Base-by-base conservation (phyloP, 1,140 invertebrate genomes). In the Hirudo medicinalis region DNA sequence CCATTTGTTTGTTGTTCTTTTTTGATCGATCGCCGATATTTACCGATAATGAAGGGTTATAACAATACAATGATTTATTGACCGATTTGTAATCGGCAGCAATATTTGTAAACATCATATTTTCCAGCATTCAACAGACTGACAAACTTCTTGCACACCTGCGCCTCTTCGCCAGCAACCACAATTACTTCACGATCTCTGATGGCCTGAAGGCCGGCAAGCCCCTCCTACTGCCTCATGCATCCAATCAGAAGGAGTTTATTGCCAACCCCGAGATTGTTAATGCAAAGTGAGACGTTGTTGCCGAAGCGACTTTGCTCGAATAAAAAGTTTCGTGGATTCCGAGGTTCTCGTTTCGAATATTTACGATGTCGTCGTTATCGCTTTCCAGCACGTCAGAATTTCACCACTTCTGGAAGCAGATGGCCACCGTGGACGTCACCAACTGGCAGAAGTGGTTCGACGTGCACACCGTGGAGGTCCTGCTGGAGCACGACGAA, bases 281-380 rank as follows among this genome's bases (percentile, higher is more conserved):
- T 20, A 63, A 63, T 63, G 57, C 57, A 25, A 63, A 63, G 57
- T 63, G 22, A 63, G 55, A 22, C 27, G 57, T 63, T 63, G 57
- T 22, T 22, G 19, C 17, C 17, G 57, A 9, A 6, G 13, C 54
- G 5, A 25, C 9, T 36, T 36, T 36, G 32, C 2, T 36, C 6
- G 32, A 36, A 36, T 36, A 3, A 36, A 36, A 36, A 36, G n/a
- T n/a, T 36, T 36, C 6, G 32, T 6, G 6, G 6, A 36, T 3
- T 2, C 32, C 32, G 6, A 36, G 32, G 32, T 3, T 2, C 6
- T 36, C 6, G 32, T 36, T 36, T 36, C 6, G 32, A 36, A 36
- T 6, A 36, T 36, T 36, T 36, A 2, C 43, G 11, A 49, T 15
- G 13, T 49, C 13, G 13, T 13, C 43, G 13, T 49, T 1, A 2